These are phyloP conservation scores for Enteromius thamalakanensis DNA, from an alignment of 2,797 vertebrate genomes.

Conservation along the genomic window DNA sequence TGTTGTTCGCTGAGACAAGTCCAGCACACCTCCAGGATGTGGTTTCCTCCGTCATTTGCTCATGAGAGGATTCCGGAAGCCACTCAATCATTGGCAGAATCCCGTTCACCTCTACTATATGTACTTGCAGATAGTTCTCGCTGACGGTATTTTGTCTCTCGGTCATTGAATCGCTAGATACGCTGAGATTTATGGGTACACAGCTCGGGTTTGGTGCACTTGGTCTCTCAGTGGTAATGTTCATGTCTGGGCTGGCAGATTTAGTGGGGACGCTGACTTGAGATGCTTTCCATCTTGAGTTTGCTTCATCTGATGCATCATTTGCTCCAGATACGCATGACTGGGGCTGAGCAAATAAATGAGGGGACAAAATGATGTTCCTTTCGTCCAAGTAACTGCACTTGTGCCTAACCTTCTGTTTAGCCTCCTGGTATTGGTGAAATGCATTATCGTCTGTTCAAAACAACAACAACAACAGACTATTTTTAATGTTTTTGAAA, in stretches of 20 bases:
- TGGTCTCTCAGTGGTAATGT: constrained; percentile 22
- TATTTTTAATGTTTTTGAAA: not conserved
- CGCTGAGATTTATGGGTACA: constrained; percentile 19
- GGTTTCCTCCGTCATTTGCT: constrained; percentile 19
- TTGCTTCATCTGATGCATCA: not conserved
- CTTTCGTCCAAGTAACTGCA: constrained; percentile 57
- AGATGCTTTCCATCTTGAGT: constrained; percentile 19
- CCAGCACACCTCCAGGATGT: constrained; percentile 39
- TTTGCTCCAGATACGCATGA: constrained; percentile 21
- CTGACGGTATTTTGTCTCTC: constrained; percentile 41
- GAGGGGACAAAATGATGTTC: constrained; percentile 54
- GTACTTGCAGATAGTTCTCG: constrained; percentile 18
- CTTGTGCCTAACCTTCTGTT: constrained; percentile 59
- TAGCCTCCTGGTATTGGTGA: constrained; percentile 41
- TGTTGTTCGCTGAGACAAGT: constrained; percentile 31
- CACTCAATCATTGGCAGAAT: constrained; percentile 43
- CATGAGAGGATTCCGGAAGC: constrained; percentile 14
- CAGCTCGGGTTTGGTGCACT: constrained; percentile 23
- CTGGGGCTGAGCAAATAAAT: constrained; percentile 48
- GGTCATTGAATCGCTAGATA: constrained; percentile 21
- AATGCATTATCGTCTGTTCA: constrained; percentile 56
- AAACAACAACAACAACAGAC: not conserved
- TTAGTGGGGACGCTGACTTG: constrained; percentile 18
- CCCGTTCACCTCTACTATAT: constrained; percentile 26
- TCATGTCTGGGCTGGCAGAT: constrained; percentile 20